phyloP scores from a whole-genome alignment of 2,797 vertebrate species.

The Mormyrus proboscirostris region DNA sequence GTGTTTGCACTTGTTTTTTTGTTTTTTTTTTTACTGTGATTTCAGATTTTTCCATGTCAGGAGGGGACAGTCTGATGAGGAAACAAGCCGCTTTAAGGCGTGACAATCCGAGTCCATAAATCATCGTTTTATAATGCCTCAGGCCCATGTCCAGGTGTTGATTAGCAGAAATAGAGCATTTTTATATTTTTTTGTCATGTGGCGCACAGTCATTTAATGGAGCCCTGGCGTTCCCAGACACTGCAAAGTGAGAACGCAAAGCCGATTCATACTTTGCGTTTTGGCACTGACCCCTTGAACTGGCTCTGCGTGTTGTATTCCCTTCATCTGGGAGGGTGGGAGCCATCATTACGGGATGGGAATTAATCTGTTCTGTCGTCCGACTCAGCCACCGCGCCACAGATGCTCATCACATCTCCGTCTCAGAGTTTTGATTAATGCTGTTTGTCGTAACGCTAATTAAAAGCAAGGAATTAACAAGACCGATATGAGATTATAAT shows the following conservation, averaged over 20 bases:
- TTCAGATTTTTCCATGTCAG: not conserved
- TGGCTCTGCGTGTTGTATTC: not conserved
- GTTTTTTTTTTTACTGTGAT: not conserved
- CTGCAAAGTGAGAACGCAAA: not conserved
- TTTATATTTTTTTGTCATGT: not conserved
- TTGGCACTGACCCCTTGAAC: not conserved
- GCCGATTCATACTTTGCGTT: not conserved
- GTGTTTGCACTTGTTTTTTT: not conserved
- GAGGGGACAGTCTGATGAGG: not conserved
- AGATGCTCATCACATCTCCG: not conserved
- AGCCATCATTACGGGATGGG: not conserved
- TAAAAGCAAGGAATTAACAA: not conserved
- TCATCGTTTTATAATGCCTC: not conserved
- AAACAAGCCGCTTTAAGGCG: slow-evolving; percentile 11
- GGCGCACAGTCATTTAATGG: not conserved
- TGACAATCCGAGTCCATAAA: not conserved
- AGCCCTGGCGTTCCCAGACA: not conserved
- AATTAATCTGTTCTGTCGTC: not conserved
- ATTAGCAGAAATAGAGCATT: not conserved
- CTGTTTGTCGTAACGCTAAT: not conserved
- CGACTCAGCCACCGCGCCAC: not conserved
- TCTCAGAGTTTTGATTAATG: not conserved
- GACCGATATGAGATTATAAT: not conserved
- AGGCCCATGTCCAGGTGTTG: not conserved
- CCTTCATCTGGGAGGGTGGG: not conserved